phyloP scores from a whole-genome alignment of 2,797 vertebrate species.

The Smutsia temminckii region DNA sequence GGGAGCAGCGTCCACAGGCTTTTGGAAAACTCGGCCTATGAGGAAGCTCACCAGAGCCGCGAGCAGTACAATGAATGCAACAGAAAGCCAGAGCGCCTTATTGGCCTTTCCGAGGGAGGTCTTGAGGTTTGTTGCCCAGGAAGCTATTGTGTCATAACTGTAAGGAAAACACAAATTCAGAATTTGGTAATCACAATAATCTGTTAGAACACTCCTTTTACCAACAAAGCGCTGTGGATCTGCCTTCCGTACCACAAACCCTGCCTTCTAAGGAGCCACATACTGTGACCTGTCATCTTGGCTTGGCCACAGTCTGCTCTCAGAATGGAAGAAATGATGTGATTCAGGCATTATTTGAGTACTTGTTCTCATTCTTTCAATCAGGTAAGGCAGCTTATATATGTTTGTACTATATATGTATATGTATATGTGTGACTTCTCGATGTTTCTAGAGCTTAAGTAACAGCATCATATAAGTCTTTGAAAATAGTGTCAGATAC shows the following conservation, averaged over 20 bases:
- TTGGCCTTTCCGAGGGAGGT: conserved; percentile 83
- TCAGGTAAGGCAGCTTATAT: neutral
- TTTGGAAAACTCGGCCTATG: conserved; percentile 91
- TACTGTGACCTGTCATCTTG: neutral
- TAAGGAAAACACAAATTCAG: neutral
- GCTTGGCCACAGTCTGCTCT: neutral
- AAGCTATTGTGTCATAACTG: conserved; percentile 79
- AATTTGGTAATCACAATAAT: neutral
- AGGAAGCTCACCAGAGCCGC: conserved; percentile 91
- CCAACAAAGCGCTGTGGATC: neutral
- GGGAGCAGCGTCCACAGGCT: conserved; percentile 91
- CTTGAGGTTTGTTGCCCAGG: conserved; percentile 77
- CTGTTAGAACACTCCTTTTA: neutral
- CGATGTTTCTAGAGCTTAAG: too few species aligned
- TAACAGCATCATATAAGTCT: neutral
- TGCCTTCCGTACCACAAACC: too few species aligned
- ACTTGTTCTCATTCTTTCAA: neutral
- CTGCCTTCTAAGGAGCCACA: neutral
- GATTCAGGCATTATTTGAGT: neutral
- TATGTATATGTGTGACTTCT: neutral
- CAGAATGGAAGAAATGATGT: neutral
- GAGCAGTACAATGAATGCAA: conserved; percentile 88
- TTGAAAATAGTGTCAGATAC: neutral
- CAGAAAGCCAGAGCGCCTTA: conserved; percentile 88
- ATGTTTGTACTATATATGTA: neutral